Evolutionary conservation across 2,113 vertebrate species (phyloP).

Genomic region (Oplegnathus fasciatus): DNA sequence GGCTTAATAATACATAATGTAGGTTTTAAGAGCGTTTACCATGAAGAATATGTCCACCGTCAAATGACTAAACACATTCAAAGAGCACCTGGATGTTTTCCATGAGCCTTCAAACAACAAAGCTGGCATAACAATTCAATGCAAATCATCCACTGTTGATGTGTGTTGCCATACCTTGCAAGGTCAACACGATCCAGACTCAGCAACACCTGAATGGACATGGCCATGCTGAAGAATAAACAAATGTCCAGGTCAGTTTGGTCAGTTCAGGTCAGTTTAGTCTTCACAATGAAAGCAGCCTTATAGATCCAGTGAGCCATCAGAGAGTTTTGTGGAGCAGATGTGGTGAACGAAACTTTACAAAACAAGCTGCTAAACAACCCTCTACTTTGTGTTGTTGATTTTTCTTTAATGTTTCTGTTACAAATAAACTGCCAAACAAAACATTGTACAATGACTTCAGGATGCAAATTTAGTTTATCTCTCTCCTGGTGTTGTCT

Average conservation of each 20-base stretch:
- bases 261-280: not conserved
- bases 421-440: not conserved
- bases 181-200: slow-evolving; percentile 95
- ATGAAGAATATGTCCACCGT: not conserved
- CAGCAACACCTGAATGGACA: slow-evolving; percentile 93
- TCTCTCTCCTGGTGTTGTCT: not conserved
- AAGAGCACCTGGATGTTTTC: not conserved
- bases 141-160: not conserved
- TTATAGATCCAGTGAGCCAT: not conserved
- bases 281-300: not conserved
- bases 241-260: slow-evolving; percentile 1
- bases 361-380: not conserved
- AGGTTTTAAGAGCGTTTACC: not conserved
- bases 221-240: slow-evolving; percentile 87
- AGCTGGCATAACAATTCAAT: not conserved
- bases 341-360: not conserved
- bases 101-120: not conserved
- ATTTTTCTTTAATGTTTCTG: not conserved
- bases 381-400: not conserved
- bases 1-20: not conserved
- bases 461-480: not conserved
- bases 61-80: not conserved
- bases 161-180: slow-evolving; percentile 86
- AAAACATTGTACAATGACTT: not conserved
- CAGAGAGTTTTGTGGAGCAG: not conserved